Percentiles rank a stretch among this genome's conserved stretches.
phyloP scores from a whole-genome alignment of 1,140 invertebrate species.

The Drosophila sturtevanti region DNA sequence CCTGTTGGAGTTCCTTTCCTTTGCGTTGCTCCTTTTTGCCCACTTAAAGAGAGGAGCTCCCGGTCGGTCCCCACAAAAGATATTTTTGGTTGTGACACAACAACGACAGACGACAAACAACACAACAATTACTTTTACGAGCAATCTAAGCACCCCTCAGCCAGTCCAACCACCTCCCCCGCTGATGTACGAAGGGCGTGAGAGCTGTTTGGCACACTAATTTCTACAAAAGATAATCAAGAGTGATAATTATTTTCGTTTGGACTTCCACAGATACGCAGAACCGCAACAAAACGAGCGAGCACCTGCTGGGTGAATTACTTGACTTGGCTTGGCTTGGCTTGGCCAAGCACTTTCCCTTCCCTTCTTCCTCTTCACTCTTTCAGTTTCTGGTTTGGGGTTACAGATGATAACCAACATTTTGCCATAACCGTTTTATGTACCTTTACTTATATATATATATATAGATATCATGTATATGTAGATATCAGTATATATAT shows the following conservation, averaged over 20 bases:
- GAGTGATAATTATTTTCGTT: conserved; percentile 80
- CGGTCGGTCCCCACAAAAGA: conserved; percentile 45
- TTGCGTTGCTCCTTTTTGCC: background rate
- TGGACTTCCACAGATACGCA: conserved; percentile 70
- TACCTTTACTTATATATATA: conserved; percentile 10
- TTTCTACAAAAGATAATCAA: conserved; percentile 80
- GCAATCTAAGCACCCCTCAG: background rate
- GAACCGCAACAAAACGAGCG: conserved; percentile 42
- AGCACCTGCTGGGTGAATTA: conserved; percentile 80
- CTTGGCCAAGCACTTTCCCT: conserved; percentile 36
- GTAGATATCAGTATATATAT: conserved; percentile 26
- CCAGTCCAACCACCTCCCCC: too few relatives aligned
- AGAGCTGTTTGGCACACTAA: conserved; percentile 54
- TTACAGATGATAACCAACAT: conserved; percentile 68
- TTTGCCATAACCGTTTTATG: conserved; percentile 75
- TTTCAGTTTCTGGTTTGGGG: conserved; percentile 40
- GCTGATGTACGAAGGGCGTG: background rate
- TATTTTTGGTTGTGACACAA: conserved; percentile 46
- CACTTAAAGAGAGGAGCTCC: conserved; percentile 61
- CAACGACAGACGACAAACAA: conserved; percentile 55
- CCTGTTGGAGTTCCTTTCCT: conserved; percentile 1
- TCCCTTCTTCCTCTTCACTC: background rate
- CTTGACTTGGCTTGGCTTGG: conserved; percentile 48
- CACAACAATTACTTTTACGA: conserved; percentile 81
- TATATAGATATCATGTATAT: conserved; percentile 15